Percentiles rank a stretch among this genome's conserved stretches.
phyloP scores from a whole-genome alignment of 2,797 vertebrate species.

The Eptatretus atami region DNA sequence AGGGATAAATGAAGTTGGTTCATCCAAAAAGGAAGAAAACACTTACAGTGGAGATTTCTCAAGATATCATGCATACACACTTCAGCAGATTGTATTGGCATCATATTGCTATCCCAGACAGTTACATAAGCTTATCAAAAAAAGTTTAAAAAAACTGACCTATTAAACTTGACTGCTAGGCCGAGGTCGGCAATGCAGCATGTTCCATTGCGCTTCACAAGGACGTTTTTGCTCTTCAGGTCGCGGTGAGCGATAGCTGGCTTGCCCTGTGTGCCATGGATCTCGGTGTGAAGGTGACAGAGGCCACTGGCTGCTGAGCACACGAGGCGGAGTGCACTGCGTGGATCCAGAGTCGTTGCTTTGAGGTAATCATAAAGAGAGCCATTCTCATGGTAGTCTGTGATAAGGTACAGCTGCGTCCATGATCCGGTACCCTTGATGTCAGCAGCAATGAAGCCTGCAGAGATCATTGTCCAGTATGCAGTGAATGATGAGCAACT shows the following conservation, averaged over 20 bases:
- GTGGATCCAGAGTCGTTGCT: conserved; percentile 52
- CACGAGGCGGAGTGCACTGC: conserved; percentile 42
- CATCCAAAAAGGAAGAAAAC: too few species aligned
- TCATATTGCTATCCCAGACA: too few species aligned
- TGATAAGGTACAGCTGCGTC: conserved; percentile 85
- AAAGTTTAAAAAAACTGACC: conserved; percentile 15
- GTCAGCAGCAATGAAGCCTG: conserved; percentile 86
- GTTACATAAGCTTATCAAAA: too few species aligned
- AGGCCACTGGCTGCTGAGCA: conserved; percentile 64
- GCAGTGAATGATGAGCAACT: not conserved
- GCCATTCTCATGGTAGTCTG: conserved; percentile 78
- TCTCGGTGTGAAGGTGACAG: conserved; percentile 78
- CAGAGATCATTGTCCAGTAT: not conserved
- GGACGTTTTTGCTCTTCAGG: conserved; percentile 83
- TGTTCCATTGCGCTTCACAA: conserved; percentile 72
- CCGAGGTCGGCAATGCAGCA: conserved; percentile 85
- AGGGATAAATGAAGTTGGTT: too few species aligned
- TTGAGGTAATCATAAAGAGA: conserved; percentile 82
- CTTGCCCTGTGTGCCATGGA: conserved; percentile 88
- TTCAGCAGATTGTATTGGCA: too few species aligned
- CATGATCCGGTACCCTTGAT: conserved; percentile 91
- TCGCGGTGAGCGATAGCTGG: conserved; percentile 77
- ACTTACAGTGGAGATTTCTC: too few species aligned
- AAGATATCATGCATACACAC: too few species aligned
- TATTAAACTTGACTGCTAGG: conserved; percentile 79